These are phyloP conservation scores for Macrophya alboannulata DNA, from an alignment of 2,888 invertebrate genomes.

Conservation along the genomic window DNA sequence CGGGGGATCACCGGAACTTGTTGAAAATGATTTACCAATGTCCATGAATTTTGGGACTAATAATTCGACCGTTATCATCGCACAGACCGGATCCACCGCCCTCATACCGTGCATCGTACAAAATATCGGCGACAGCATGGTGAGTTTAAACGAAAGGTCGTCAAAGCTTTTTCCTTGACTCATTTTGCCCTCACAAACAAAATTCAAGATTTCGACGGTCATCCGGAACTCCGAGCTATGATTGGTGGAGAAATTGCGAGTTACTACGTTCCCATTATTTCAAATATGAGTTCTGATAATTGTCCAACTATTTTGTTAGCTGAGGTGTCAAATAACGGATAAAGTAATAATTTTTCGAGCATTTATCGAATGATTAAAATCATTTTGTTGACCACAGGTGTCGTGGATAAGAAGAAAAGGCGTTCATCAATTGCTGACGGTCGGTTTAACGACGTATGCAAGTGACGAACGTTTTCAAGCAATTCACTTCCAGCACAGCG, in stretches of 20 bases:
- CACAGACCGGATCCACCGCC: constrained; percentile 93
- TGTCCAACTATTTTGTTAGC: not conserved
- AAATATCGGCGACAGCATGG: constrained; percentile 94
- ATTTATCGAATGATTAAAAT: constrained; percentile 46
- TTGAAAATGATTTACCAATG: constrained; percentile 67
- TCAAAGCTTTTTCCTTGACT: not conserved
- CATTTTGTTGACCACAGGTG: constrained; percentile 86
- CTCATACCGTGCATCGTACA: constrained; percentile 92
- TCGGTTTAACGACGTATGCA: constrained; percentile 93
- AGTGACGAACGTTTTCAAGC: constrained; percentile 95
- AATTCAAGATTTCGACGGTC: constrained; percentile 20
- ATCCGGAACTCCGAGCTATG: not conserved
- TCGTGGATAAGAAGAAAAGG: constrained; percentile 94
- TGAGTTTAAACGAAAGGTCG: constrained; percentile 84
- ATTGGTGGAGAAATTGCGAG: not conserved
- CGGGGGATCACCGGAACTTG: constrained; percentile 33
- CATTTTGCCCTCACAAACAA: not conserved
- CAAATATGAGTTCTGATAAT: not conserved
- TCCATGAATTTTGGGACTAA: constrained; percentile 92
- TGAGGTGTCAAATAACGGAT: not conserved
- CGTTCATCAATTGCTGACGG: constrained; percentile 88
- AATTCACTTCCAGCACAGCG: constrained; percentile 92
- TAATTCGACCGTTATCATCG: constrained; percentile 90
- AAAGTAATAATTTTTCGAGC: constrained; percentile 25
- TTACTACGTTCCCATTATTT: not conserved